Evolutionary conservation across 2,113 vertebrate genomes (phyloP), one percentile per base, ranked within the genome.

Genomic region (Calypte anna): DNA sequence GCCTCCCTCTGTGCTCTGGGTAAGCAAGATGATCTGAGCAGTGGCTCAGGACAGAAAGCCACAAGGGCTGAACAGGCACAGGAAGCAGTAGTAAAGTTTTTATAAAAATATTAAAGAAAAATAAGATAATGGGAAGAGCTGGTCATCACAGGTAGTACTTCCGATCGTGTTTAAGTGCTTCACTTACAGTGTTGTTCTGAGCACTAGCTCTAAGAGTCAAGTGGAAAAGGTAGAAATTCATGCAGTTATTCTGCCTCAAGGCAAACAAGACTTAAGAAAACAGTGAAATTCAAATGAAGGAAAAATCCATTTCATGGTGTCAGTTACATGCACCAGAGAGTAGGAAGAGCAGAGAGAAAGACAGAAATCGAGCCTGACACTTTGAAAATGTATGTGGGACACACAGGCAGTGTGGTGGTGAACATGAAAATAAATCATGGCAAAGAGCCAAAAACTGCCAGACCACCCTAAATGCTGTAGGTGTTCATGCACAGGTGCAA

Each of bases 241-340:
- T 48, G 18, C 18, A 82, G 79, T 50, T 53, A 48, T 86, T 93
- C 61, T 88, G 44, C 64, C 68, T 78, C 36, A 44, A 84, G 90
- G 57, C 64, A 95, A 90, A 82, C 15, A 83, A 27, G 59, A 91
- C 57, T 92, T 67, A 88, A 83, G 82, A 94, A 94, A 77, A 81
- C 82, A 48, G 68, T 78, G 53, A 81, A 91, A 94, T 81, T 93
- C 82, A 83, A 80, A 78, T 33, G 44, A 57, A 93, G 63, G 78
- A 93, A 90, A 93, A 97, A 83, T 81, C 68, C 21, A 77, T 90
- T 90, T 93, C 57, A 50, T 74, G 27, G 80, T 77, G 63, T 88
- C 57, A 3, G 14, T 64, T 80, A 36, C 53, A 40, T 43, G 73
- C 30, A 83, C 21, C 19, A 74, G 73, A 53, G 38, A 90, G 72